Evolutionary conservation across 2,888 invertebrate species (phyloP).

Genomic region (Epirrhoe tristata): DNA sequence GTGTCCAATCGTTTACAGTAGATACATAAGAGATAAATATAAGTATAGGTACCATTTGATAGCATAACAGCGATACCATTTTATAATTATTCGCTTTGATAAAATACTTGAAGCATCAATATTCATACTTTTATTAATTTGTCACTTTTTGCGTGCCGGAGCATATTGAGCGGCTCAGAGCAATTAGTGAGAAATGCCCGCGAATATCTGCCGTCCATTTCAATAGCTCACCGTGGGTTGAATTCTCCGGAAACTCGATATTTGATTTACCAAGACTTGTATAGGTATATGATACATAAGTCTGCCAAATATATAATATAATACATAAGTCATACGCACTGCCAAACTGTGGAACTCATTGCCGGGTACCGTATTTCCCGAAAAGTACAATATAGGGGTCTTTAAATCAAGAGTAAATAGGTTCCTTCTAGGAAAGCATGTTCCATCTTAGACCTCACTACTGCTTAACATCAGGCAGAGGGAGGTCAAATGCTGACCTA

Average conservation of each 20-base stretch:
- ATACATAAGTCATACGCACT: no score
- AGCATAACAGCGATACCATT: background rate
- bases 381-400: no score
- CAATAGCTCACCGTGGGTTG: slow-evolving; percentile 12
- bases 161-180: slow-evolving; percentile 71
- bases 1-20: background rate
- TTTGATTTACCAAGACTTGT: slow-evolving; percentile 16
- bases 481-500: no score
- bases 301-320: no score
- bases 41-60: no score
- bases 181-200: slow-evolving; percentile 75
- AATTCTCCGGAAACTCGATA: slow-evolving; percentile 8
- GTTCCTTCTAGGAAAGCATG: no score
- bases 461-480: no score
- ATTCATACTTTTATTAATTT: slow-evolving; percentile 74
- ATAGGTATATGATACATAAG: slow-evolving; percentile 36
- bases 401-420: no score
- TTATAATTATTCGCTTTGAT: slow-evolving; percentile 32
- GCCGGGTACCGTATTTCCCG: no score
- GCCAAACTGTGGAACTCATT: no score
- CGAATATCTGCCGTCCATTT: slow-evolving; percentile 63
- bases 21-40: background rate
- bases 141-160: slow-evolving; percentile 70
- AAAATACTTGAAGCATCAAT: slow-evolving; percentile 51
- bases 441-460: no score